A percentile compares a stretch with the other conserved stretches of the same genome.
phyloP scores from a whole-genome alignment of 1,140 invertebrate species.

The Venturia canescens region DNA sequence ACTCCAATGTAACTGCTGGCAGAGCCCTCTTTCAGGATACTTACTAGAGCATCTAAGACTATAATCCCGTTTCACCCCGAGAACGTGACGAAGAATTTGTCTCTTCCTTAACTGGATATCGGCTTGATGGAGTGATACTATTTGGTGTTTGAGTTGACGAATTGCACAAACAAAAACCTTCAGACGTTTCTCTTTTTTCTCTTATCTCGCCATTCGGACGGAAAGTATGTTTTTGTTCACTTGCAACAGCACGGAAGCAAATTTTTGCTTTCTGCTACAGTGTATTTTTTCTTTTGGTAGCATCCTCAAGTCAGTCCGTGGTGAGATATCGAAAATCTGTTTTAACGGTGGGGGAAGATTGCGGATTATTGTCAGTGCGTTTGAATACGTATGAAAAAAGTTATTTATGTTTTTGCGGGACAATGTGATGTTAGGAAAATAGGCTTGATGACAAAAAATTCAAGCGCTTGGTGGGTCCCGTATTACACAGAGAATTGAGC shows the following conservation, averaged over 20 bases:
- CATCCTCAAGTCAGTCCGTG: too few relatives aligned
- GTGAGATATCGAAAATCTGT: neutral
- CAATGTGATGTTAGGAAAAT: neutral
- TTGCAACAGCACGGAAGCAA: neutral
- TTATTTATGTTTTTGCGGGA: neutral
- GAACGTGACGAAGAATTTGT: constrained; percentile 46
- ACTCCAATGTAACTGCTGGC: constrained; percentile 28
- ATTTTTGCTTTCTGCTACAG: neutral
- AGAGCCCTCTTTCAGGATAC: constrained; percentile 12
- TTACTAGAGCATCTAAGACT: constrained; percentile 32
- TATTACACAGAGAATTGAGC: neutral
- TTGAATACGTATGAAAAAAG: neutral
- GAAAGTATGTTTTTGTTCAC: neutral
- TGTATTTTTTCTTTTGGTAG: neutral
- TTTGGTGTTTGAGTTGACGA: neutral
- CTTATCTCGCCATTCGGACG: neutral
- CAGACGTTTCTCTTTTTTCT: neutral
- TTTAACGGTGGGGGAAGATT: neutral
- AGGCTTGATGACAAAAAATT: constrained; percentile 35
- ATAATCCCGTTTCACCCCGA: constrained; percentile 43
- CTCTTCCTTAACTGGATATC: constrained; percentile 36
- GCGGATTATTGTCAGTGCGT: neutral
- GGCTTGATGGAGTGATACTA: constrained; percentile 22
- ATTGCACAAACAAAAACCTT: neutral
- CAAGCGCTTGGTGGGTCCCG: constrained; percentile 3